phyloP scores from a whole-genome alignment of 1,140 invertebrate genomes.

The Ladona fulva region DNA sequence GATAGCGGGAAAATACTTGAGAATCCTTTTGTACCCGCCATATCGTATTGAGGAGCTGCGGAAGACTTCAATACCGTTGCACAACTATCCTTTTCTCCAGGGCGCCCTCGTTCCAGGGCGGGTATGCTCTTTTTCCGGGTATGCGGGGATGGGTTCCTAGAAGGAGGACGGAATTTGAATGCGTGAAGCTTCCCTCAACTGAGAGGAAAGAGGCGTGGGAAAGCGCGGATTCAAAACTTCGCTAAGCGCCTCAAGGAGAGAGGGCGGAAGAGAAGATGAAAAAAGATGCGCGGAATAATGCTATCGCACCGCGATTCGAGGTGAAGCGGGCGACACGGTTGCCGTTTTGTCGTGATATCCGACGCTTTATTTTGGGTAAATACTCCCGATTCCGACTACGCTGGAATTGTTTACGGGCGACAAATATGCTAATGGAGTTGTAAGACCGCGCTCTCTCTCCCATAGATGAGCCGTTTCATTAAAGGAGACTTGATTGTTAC shows the following conservation, averaged over 20 bases:
- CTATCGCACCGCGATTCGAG: not conserved
- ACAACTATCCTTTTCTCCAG: not conserved
- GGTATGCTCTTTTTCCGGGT: not conserved
- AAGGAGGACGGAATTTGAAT: not conserved
- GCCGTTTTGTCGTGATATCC: no score
- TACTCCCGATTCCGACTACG: no score
- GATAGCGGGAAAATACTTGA: not conserved
- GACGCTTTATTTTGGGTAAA: no score
- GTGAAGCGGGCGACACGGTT: no score
- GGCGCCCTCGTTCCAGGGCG: not conserved
- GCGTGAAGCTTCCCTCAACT: not conserved
- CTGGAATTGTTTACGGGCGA: no score
- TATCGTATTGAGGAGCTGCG: not conserved
- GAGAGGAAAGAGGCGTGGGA: not conserved
- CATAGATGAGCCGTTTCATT: no score
- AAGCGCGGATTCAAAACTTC: not conserved
- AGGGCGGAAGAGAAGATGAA: not conserved
- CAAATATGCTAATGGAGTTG: no score
- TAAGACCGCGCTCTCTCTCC: no score
- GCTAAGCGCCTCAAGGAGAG: not conserved
- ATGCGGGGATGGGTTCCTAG: not conserved
- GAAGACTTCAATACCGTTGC: not conserved
- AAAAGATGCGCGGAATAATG: not conserved
- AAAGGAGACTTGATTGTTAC: no score
- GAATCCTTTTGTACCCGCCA: not conserved